Conservation (phyloP, 2,888 invertebrate genomes). For the Leucania comma region DNA sequence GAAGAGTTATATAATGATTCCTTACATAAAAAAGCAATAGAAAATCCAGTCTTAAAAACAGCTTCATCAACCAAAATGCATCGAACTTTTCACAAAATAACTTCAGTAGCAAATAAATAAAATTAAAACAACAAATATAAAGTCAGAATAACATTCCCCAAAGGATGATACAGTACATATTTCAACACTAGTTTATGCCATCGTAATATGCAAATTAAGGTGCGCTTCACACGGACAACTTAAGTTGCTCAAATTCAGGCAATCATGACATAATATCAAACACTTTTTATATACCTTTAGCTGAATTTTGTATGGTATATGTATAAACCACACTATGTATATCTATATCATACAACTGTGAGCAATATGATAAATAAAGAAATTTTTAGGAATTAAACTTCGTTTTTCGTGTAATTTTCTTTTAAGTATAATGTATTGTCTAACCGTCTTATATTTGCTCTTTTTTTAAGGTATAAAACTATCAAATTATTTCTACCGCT, state of each 20-base stretch:
- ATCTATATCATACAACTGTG: too few relatives aligned
- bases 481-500: too few relatives aligned
- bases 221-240: conserved; percentile 12
- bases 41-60: conserved; percentile 3
- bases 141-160: conserved; percentile 22
- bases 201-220: conserved; percentile 12
- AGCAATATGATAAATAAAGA: too few relatives aligned
- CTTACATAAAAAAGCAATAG: background rate
- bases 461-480: too few relatives aligned
- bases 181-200: conserved; percentile 6
- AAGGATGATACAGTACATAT: conserved; percentile 18
- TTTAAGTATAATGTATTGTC: background rate
- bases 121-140: conserved; percentile 20
- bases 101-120: conserved; percentile 6
- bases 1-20: too few relatives aligned
- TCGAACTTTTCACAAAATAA: background rate
- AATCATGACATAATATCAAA: background rate
- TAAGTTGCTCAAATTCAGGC: background rate
- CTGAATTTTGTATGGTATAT: too few relatives aligned
- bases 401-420: background rate
- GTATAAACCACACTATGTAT: background rate
- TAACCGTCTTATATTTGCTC: background rate
- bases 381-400: too few relatives aligned
- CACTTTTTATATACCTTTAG: too few relatives aligned
- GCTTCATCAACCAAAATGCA: background rate